A percentile compares a stretch with the other conserved stretches of the same genome.
Conservation (phyloP, 1,140 invertebrate genomes). For the Meloidogyne chitwoodi region DNA sequence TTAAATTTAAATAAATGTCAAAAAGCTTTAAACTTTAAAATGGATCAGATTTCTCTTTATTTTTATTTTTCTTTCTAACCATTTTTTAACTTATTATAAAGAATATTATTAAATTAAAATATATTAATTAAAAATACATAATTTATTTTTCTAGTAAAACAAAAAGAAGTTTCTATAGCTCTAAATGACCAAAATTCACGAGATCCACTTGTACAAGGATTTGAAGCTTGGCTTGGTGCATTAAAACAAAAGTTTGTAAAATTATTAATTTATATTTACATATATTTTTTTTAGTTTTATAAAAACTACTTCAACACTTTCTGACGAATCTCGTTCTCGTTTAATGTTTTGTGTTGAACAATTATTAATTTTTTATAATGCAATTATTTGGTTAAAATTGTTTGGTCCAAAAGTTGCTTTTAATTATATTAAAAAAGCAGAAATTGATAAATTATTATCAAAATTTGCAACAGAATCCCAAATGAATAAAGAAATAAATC, state of each 20-base stretch:
- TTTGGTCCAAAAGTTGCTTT: neutral
- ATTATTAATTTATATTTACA: neutral
- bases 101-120: no score
- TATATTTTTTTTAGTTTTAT: neutral
- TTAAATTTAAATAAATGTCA: no score
- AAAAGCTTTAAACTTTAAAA: no score
- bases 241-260: neutral
- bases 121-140: neutral
- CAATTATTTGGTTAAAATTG: constrained; percentile 4
- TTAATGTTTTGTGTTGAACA: constrained; percentile 6
- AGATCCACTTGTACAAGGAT: neutral
- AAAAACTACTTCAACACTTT: neutral
- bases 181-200: neutral
- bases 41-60: no score
- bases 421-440: neutral
- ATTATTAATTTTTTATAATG: neutral
- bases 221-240: neutral
- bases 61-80: no score
- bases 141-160: neutral
- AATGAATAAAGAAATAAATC: neutral
- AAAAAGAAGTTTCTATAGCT: neutral
- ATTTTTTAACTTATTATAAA: no score
- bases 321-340: neutral
- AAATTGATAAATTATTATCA: neutral
- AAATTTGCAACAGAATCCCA: neutral